phyloP scores from a whole-genome alignment of 2,888 invertebrate species.

The Luperina nickerlii region DNA sequence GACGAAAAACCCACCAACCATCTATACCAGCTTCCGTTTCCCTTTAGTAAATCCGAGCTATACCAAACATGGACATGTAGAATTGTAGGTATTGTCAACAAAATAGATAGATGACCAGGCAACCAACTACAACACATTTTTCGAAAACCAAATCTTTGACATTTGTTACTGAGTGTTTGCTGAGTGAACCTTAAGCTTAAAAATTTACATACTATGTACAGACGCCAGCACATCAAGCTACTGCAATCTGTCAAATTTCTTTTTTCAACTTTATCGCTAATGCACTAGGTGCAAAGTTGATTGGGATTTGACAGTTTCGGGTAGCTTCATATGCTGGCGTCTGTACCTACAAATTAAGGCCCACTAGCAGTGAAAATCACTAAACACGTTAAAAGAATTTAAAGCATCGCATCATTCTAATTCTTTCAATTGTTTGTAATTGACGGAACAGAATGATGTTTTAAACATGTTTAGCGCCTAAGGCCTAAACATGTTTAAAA shows the following conservation, averaged over 20 bases:
- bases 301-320: too few relatives aligned
- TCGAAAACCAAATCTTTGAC: not conserved
- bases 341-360: too few relatives aligned
- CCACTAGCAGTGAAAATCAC: not conserved
- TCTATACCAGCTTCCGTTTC: slow-evolving; percentile 12
- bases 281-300: too few relatives aligned
- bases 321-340: too few relatives aligned
- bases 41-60: slow-evolving; percentile 10
- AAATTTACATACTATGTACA: not conserved
- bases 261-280: too few relatives aligned
- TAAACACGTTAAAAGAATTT: not conserved
- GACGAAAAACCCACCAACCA: slow-evolving; percentile 19
- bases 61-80: not conserved
- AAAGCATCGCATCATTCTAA: not conserved
- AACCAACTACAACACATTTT: not conserved
- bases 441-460: not conserved
- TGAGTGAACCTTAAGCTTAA: not conserved
- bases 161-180: not conserved
- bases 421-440: not conserved
- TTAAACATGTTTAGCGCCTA: not conserved
- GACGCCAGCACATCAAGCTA: too few relatives aligned
- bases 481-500: too few relatives aligned
- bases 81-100: not conserved
- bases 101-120: not conserved
- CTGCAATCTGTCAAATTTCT: too few relatives aligned